Percentiles rank a stretch among this genome's conserved stretches.
phyloP scores from a whole-genome alignment of 2,888 invertebrate species.

The Cerastis rubricosa region DNA sequence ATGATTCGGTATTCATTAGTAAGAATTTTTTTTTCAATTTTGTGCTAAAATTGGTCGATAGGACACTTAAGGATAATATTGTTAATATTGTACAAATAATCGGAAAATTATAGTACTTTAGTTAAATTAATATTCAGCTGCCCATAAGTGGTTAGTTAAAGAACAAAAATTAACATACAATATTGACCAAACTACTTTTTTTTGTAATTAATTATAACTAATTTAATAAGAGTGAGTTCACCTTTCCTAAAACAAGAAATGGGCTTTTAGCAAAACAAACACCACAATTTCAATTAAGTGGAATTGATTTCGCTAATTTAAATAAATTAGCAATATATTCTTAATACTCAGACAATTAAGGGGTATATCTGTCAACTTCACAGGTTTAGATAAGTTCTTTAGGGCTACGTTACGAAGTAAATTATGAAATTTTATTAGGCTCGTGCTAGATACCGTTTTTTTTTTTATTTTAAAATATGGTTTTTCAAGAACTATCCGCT shows the following conservation, averaged over 20 bases:
- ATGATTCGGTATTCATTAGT: constrained; percentile 45
- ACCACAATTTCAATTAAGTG: constrained; percentile 66
- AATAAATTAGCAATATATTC: constrained; percentile 82
- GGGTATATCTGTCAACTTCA: constrained; percentile 39
- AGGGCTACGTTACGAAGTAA: constrained; percentile 42
- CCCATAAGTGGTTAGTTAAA: background rate
- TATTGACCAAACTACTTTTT: background rate
- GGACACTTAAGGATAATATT: background rate
- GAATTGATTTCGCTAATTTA: constrained; percentile 78
- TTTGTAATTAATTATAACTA: background rate
- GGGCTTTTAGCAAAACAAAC: constrained; percentile 65
- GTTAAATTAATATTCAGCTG: background rate
- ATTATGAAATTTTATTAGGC: constrained; percentile 51
- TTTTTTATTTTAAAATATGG: background rate
- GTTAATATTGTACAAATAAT: constrained; percentile 19
- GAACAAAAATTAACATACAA: background rate
- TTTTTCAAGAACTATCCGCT: too few species aligned
- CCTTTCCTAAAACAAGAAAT: constrained; percentile 41
- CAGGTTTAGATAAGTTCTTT: constrained; percentile 39
- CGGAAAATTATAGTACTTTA: constrained; percentile 6
- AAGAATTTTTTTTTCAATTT: background rate
- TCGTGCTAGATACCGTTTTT: background rate
- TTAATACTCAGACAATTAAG: constrained; percentile 66
- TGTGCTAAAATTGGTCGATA: constrained; percentile 1
- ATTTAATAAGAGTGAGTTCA: background rate